These are phyloP conservation scores for Chouioia cunea DNA, from an alignment of 2,888 invertebrate genomes.

Conservation along the genomic window DNA sequence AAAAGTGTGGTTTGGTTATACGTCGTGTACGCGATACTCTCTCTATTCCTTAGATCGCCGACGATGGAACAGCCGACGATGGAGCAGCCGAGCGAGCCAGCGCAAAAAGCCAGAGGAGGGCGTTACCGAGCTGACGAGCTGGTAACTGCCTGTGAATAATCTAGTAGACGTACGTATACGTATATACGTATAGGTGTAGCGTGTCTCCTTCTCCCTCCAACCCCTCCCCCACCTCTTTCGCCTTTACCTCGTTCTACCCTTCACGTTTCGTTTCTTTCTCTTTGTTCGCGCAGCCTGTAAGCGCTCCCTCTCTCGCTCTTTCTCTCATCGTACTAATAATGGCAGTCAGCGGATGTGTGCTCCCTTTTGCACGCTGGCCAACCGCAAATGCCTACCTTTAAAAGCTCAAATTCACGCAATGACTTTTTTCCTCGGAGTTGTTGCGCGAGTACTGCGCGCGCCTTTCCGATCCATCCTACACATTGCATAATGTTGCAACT, in stretches of 20 bases:
- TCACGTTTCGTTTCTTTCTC: too few relatives aligned
- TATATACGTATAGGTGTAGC: conserved; percentile 33
- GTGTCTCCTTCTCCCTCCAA: background rate
- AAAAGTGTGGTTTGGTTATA: too few relatives aligned
- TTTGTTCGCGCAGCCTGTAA: background rate
- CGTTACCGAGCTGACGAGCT: conserved; percentile 56
- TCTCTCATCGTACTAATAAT: background rate
- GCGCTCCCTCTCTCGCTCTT: background rate
- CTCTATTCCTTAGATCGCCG: background rate
- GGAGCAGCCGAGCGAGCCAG: background rate
- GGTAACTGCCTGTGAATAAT: conserved; percentile 63
- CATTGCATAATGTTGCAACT: too few relatives aligned
- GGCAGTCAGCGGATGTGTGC: too few relatives aligned
- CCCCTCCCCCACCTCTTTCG: background rate
- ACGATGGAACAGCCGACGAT: background rate
- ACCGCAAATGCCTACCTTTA: too few relatives aligned
- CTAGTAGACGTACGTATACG: conserved; percentile 54
- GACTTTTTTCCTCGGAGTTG: too few relatives aligned
- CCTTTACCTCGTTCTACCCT: too few relatives aligned
- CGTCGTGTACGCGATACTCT: background rate
- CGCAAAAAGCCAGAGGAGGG: conserved; percentile 33
- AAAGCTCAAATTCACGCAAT: too few relatives aligned
- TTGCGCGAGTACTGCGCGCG: too few relatives aligned
- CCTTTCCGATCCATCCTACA: too few relatives aligned
- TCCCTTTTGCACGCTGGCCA: too few relatives aligned